These are phyloP conservation scores for Chloebia gouldiae DNA, from an alignment of 2,113 vertebrate species.

Conservation along the genomic window DNA sequence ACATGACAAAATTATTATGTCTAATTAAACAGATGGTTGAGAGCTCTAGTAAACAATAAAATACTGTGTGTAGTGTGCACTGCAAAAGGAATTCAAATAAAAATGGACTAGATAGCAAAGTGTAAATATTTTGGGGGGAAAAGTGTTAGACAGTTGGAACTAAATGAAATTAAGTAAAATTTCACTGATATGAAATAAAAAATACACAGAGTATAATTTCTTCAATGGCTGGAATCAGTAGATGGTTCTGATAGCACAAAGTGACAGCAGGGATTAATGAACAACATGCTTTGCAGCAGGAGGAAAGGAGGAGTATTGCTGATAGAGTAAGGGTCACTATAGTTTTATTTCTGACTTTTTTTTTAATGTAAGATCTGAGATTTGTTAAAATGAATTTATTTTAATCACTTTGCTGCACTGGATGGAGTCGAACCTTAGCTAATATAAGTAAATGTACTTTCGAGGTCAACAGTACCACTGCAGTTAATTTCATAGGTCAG, in stretches of 20 bases:
- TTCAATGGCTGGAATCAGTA: neutral
- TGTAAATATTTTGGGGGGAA: accelerated
- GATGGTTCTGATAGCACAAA: neutral
- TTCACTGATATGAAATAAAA: neutral
- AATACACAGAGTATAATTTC: neutral
- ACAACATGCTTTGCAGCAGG: neutral
- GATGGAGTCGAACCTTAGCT: neutral
- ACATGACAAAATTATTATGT: neutral
- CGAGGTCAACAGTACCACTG: too few relatives aligned
- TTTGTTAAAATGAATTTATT: neutral
- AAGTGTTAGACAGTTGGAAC: neutral
- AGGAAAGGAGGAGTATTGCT: neutral
- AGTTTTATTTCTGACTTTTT: neutral
- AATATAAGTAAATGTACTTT: neutral
- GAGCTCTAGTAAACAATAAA: neutral
- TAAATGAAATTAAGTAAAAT: neutral
- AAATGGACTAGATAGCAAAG: neutral
- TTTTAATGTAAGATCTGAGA: neutral
- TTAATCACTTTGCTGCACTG: neutral
- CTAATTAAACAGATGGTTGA: neutral
- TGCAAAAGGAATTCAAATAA: neutral
- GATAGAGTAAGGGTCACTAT: neutral
- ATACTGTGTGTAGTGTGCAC: neutral
- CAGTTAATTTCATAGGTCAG: neutral
- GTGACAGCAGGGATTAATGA: neutral